Evolutionary conservation across 2,113 vertebrate species (phyloP).

Genomic region (Cebus imitator): DNA sequence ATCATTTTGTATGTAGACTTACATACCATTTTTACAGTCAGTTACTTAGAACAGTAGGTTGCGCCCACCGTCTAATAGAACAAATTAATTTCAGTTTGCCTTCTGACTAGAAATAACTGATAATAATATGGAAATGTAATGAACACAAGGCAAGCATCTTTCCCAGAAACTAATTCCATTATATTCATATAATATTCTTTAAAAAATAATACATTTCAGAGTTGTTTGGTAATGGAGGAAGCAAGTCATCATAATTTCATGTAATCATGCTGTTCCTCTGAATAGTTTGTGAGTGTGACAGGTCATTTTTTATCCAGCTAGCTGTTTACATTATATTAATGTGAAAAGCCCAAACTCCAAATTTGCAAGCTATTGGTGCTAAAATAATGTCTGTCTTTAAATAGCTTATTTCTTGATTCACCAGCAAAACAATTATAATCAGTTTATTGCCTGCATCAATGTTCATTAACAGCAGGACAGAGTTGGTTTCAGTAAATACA

Average conservation of each 20-base stretch:
- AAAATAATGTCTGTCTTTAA: conserved; percentile 58
- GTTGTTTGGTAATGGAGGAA: conserved; percentile 58
- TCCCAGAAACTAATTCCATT: conserved; percentile 47
- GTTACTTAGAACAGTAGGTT: conserved; percentile 53
- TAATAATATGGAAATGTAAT: conserved; percentile 61
- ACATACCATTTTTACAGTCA: conserved; percentile 50
- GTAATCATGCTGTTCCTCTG: conserved; percentile 70
- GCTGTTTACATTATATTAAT: conserved; percentile 69
- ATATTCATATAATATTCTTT: conserved; percentile 50
- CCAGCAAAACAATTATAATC: conserved; percentile 58
- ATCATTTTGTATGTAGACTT: conserved; percentile 42
- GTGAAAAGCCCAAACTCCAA: conserved; percentile 43
- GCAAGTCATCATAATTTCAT: conserved; percentile 63
- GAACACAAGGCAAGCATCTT: conserved; percentile 49
- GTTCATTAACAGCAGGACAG: conserved; percentile 20
- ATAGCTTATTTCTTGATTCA: conserved; percentile 60
- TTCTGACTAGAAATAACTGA: conserved; percentile 63
- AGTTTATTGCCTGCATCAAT: conserved; percentile 34
- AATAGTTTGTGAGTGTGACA: conserved; percentile 59
- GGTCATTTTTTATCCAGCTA: conserved; percentile 71
- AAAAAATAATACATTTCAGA: conserved; percentile 50
- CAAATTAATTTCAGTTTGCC: conserved; percentile 61
- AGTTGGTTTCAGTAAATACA: background rate
- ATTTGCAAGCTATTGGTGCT: conserved; percentile 50
- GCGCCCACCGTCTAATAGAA: background rate